Evolutionary conservation across 2,113 vertebrate genomes (phyloP).

Genomic region (Xyliphius kryptos): DNA sequence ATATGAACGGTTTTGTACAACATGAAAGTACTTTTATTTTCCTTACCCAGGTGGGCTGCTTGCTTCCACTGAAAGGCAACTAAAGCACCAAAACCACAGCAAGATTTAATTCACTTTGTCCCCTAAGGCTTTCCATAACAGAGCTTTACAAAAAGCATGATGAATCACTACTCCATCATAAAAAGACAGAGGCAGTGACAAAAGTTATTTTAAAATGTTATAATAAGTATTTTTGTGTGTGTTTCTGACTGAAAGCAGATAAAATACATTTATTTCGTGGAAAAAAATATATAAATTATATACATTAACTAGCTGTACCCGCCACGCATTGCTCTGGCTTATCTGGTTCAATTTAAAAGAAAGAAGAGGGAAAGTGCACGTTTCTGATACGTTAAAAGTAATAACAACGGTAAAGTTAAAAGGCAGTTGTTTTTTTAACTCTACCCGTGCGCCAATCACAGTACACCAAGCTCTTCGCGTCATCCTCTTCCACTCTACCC

Average conservation of each 20-base stretch:
- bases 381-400: too few species aligned
- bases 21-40: constrained; percentile 14
- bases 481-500: too few species aligned
- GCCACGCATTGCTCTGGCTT: too few species aligned
- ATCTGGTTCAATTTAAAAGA: too few species aligned
- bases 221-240: not conserved
- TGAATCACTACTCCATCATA: constrained; percentile 3
- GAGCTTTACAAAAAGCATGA: not conserved
- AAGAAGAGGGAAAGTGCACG: too few species aligned
- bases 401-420: too few species aligned
- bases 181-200: not conserved
- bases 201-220: constrained; percentile 10
- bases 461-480: too few species aligned
- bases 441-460: too few species aligned
- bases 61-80: not conserved
- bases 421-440: too few species aligned
- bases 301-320: too few species aligned
- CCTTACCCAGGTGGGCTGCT: not conserved
- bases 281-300: too few species aligned
- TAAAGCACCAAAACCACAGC: not conserved
- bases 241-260: not conserved
- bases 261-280: too few species aligned
- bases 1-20: constrained; percentile 19
- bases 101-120: constrained; percentile 4
- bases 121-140: not conserved